Conservation (phyloP, 2,888 invertebrate genomes). For the Heliconius sara region DNA sequence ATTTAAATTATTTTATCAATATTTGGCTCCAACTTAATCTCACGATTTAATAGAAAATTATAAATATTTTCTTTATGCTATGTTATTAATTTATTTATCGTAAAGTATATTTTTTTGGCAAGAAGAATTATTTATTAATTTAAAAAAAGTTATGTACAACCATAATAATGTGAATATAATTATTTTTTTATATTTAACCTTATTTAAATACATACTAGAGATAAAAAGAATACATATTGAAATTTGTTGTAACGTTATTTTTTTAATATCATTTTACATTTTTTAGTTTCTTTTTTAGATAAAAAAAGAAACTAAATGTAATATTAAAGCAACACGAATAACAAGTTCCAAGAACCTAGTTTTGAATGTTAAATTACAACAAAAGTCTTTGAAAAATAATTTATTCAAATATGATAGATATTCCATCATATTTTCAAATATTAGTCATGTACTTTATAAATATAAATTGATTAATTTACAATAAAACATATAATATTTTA, state of each 20-base stretch:
- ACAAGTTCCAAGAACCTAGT: neutral
- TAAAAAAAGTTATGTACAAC: too few relatives aligned
- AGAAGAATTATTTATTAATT: neutral
- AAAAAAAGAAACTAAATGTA: neutral
- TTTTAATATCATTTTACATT: neutral
- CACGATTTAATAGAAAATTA: neutral
- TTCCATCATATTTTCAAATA: neutral
- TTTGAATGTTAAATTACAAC: neutral
- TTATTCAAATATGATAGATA: neutral
- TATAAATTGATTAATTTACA: neutral
- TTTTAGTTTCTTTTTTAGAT: too few relatives aligned
- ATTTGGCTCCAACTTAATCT: neutral
- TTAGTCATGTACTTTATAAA: neutral
- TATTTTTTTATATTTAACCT: too few relatives aligned
- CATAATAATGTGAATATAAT: too few relatives aligned
- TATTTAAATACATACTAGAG: too few relatives aligned
- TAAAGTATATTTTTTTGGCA: neutral
- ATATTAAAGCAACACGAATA: neutral
- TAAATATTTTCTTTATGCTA: neutral
- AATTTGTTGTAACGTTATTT: neutral
- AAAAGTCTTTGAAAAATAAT: neutral
- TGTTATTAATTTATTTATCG: neutral
- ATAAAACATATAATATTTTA: neutral
- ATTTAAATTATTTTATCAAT: neutral
- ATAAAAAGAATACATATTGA: too few relatives aligned